Conservation (phyloP, 2,888 invertebrate genomes). For the Malthinus seriepunctatus region DNA sequence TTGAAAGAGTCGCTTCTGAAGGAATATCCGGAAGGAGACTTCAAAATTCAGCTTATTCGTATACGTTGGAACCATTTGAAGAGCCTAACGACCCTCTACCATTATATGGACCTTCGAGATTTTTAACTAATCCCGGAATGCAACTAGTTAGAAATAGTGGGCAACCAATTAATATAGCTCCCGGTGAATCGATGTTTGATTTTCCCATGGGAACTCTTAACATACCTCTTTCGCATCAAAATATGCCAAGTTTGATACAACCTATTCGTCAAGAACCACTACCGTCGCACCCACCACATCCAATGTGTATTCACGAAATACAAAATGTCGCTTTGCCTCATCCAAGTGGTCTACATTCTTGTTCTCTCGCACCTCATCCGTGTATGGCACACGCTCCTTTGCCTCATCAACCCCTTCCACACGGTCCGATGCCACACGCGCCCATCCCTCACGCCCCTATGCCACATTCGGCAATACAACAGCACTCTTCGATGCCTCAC, state of each 20-base stretch:
- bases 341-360: conserved; percentile 6
- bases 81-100: conserved; percentile 13
- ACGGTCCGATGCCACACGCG: conserved; percentile 3
- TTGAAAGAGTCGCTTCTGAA: conserved; percentile 17
- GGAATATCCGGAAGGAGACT: conserved; percentile 12
- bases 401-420: conserved; percentile 6
- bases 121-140: not conserved
- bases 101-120: not conserved
- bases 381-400: conserved; percentile 10
- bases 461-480: not conserved
- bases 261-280: not conserved
- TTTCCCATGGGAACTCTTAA: conserved; percentile 5
- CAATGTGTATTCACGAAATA: not conserved
- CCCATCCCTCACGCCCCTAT: not conserved
- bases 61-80: conserved; percentile 21
- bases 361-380: conserved; percentile 1
- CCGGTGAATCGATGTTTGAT: too few relatives aligned
- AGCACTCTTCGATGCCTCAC: conserved; percentile 7
- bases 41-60: conserved; percentile 13
- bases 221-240: not conserved
- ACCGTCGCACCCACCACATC: too few relatives aligned
- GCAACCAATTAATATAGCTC: too few relatives aligned
- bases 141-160: not conserved
- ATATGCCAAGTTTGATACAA: conserved; percentile 8
- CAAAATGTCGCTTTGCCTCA: conserved; percentile 3